A percentile compares a stretch with the other conserved stretches of the same genome.
Evolutionary conservation across 1,140 invertebrate species (phyloP).

Genomic region (Drosophila rhopaloa): DNA sequence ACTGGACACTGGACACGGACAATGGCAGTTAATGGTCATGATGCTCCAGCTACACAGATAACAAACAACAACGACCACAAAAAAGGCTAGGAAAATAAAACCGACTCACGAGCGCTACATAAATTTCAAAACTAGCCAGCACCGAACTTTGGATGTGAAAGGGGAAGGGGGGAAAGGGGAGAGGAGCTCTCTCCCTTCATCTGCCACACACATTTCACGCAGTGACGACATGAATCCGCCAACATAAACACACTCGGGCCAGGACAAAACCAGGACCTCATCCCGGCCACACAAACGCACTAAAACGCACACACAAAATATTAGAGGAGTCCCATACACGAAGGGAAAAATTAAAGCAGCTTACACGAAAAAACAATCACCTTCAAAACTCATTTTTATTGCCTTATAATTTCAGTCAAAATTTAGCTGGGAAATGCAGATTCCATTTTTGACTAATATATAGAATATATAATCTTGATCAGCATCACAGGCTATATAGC

Average conservation of each 20-base stretch:
- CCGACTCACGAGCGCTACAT: slow-evolving; percentile 75
- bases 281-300: slow-evolving; percentile 57
- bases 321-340: slow-evolving; percentile 27
- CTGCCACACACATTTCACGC: slow-evolving; percentile 79
- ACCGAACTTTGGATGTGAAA: slow-evolving; percentile 7
- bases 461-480: no score
- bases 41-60: slow-evolving; percentile 27
- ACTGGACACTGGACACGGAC: slow-evolving; percentile 41
- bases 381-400: no score
- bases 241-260: slow-evolving; percentile 70
- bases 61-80: slow-evolving; percentile 47
- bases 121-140: slow-evolving; percentile 75
- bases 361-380: no score
- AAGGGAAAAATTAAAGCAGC: slow-evolving; percentile 6
- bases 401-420: no score
- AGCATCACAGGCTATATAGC: no score
- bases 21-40: slow-evolving; percentile 80
- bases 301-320: slow-evolving; percentile 46
- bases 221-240: slow-evolving; percentile 82
- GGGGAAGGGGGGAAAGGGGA: not conserved
- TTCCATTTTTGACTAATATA: no score
- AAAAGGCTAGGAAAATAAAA: slow-evolving; percentile 64
- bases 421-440: no score
- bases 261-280: slow-evolving; percentile 28
- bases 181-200: slow-evolving; percentile 32